phyloP scores from a whole-genome alignment of 1,140 invertebrate species.

The Augochlora pura region DNA sequence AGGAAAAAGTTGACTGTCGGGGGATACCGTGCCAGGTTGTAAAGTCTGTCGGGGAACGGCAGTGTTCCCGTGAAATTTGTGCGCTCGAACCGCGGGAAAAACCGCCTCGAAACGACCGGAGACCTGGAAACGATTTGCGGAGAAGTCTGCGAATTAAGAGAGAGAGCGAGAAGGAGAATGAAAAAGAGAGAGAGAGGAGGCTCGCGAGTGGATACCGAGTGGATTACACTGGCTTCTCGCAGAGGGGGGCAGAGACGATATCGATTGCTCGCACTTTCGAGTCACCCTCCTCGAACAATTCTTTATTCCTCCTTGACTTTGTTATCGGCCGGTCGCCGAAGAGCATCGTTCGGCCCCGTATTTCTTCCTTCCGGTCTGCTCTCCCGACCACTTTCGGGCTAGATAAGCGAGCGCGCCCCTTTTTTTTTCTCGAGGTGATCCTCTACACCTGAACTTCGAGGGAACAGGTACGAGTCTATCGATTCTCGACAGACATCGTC shows the following conservation, averaged over 20 bases:
- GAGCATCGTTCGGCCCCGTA: constrained; percentile 46
- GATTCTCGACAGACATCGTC: too few species aligned
- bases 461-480: too few species aligned
- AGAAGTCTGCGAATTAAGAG: neutral
- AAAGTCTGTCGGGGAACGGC: neutral
- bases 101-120: neutral
- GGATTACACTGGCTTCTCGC: neutral
- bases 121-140: too few species aligned
- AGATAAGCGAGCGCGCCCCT: constrained; percentile 53
- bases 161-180: too few species aligned
- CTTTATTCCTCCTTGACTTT: constrained; percentile 53
- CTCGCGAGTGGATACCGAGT: constrained; percentile 7
- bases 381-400: constrained; percentile 32
- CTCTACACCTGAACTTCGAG: neutral
- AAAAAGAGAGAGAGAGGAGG: too few species aligned
- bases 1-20: constrained; percentile 19
- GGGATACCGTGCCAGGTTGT: neutral
- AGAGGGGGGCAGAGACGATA: constrained; percentile 24
- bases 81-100: neutral
- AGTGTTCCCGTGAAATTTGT: neutral
- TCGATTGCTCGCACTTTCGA: constrained; percentile 49
- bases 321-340: constrained; percentile 42
- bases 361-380: constrained; percentile 51
- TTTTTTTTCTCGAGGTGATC: neutral
- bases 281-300: constrained; percentile 37